Evolutionary conservation across 2,888 invertebrate species (phyloP), one percentile per base, ranked within the genome.

Genomic region (Sphinx pinastri): DNA sequence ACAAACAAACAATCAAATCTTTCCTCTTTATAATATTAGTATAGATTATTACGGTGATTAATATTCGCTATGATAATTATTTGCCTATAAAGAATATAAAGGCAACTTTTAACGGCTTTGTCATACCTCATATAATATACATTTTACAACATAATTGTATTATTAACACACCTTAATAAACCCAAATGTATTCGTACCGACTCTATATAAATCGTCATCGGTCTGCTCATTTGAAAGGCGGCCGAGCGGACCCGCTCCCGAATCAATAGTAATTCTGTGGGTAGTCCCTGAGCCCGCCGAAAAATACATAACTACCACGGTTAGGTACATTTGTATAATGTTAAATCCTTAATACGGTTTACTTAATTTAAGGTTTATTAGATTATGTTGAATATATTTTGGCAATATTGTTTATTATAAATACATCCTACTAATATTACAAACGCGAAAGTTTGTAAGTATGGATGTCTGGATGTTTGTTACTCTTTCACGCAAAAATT

Each of bases 191-290:
- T 13, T 69, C 45, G 45, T 80, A 84, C 31, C 88, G 84, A 49
- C 91, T 91, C 90, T 79, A 72, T 67, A 6, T 14, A 68, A n/a
- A 76, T 86, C 78, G 68, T 59, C 70, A 75, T 77, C 76, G 88
- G 88, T 78, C 87, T 88, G 90, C 89, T 93, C 93, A 93, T 93
- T 93, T 92, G 88, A 88, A 90, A 92, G 87, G 89, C 93, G 91
- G 89, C 84, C 91, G 90, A 90, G 89, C 91, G 88, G 87, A 82
- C 83, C 82, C 84, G 87, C 81, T 83, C 88, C 91, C 90, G 86
- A 94, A 94, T 94, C 93, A 94, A 94, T 94, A 94, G 91, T 94
- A 92, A 94, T 93, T 91, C 91, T 85, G 88, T 84, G 88, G 88
- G 88, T 90, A 92, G 93, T 92, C 90, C 88, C 82, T 83, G 75